Percentiles rank a stretch among this genome's conserved stretches.
Conservation (phyloP, 1,140 invertebrate species). For the Drosophila nigromelanica region DNA sequence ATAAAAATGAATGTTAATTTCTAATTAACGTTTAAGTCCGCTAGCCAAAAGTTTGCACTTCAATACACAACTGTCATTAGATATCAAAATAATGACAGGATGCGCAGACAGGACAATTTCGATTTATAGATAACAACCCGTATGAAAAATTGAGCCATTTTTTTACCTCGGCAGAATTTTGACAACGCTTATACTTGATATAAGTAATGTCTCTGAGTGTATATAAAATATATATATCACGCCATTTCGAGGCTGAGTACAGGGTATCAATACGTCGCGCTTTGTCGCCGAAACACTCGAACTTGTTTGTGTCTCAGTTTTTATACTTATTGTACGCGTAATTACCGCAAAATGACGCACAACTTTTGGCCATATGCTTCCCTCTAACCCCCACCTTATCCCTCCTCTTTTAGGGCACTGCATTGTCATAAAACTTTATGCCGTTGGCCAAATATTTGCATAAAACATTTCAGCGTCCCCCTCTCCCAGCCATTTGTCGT, state of each 20-base stretch:
- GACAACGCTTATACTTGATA: too few relatives aligned
- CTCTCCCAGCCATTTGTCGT: conserved; percentile 5
- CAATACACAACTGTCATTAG: conserved; percentile 48
- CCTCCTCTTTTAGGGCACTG: not conserved
- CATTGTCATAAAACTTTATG: conserved; percentile 25
- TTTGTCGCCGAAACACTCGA: not conserved
- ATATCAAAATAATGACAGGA: conserved; percentile 36
- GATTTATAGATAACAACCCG: too few relatives aligned
- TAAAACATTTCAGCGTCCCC: conserved; percentile 30
- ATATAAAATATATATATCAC: too few relatives aligned
- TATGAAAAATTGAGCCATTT: too few relatives aligned
- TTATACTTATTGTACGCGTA: conserved; percentile 12
- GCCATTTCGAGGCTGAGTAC: not conserved
- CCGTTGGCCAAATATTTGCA: conserved; percentile 36
- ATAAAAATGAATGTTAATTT: conserved; percentile 61
- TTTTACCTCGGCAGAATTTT: too few relatives aligned
- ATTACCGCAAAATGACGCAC: conserved; percentile 43
- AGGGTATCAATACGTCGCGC: not conserved
- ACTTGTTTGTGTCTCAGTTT: not conserved
- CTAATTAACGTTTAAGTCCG: conserved; percentile 43
- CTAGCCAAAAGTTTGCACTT: conserved; percentile 31
- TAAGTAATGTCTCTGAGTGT: too few relatives aligned
- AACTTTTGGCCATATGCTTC: conserved; percentile 16
- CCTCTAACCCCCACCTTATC: too few relatives aligned
- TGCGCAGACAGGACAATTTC: not conserved